A percentile compares a stretch with the other conserved stretches of the same genome.
These are phyloP conservation scores for Sakesphorus luctuosus DNA, from an alignment of 2,113 vertebrate genomes.

Conservation along the genomic window DNA sequence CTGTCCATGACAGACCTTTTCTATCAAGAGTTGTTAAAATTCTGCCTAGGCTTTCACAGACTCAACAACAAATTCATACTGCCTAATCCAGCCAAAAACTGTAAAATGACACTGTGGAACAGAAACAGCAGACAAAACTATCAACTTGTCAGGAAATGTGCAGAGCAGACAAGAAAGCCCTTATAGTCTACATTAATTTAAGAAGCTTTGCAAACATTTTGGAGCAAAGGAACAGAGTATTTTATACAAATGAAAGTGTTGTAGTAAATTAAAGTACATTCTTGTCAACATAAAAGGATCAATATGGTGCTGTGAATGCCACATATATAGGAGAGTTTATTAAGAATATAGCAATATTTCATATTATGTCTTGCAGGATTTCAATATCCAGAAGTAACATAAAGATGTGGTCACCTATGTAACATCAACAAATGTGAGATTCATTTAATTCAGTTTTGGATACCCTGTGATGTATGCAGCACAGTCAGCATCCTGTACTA, in stretches of 20 bases:
- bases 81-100: background rate
- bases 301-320: background rate
- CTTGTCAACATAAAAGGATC: background rate
- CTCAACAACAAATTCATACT: background rate
- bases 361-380: background rate
- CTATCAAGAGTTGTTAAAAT: background rate
- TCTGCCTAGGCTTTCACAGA: conserved; percentile 1
- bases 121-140: background rate
- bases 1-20: background rate
- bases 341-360: background rate
- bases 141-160: background rate
- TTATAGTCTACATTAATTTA: background rate
- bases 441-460: background rate
- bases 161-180: background rate
- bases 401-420: background rate
- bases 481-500: background rate
- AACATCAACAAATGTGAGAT: background rate
- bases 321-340: background rate
- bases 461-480: background rate
- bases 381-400: background rate
- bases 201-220: background rate
- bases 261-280: background rate
- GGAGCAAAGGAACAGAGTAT: background rate
- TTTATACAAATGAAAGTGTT: background rate
- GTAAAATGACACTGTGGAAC: background rate